A percentile compares a stretch with the other conserved stretches of the same genome.
Conservation (phyloP, 1,140 invertebrate species). For the Neelides sp. region DNA sequence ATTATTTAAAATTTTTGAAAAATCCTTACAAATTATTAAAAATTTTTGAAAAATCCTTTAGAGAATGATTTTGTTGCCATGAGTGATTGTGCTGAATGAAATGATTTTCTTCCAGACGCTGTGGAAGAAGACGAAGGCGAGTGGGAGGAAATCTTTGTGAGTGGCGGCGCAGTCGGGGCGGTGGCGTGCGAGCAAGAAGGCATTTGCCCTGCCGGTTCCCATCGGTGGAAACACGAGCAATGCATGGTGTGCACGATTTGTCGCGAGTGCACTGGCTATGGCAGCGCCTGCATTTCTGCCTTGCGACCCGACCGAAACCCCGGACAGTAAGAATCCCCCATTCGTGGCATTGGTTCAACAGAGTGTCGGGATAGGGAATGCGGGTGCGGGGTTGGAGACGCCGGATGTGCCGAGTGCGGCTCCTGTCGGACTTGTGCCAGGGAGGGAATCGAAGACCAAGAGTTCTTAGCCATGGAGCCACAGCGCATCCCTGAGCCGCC, state of each 20-base stretch:
- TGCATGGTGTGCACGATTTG: constrained; percentile 85
- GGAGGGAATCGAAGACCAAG: constrained; percentile 47
- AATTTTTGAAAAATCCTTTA: too few species aligned
- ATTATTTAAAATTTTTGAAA: too few species aligned
- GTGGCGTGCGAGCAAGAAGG: constrained; percentile 37
- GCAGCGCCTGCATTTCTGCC: constrained; percentile 66
- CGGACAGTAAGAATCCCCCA: constrained; percentile 59
- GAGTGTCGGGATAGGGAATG: constrained; percentile 68
- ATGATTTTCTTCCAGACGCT: too few species aligned
- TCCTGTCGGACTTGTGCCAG: constrained; percentile 75
- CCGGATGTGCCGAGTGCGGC: constrained; percentile 82
- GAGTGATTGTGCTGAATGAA: too few species aligned
- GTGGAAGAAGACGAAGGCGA: constrained; percentile 49
- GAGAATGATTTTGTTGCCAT: too few species aligned
- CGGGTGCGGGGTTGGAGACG: constrained; percentile 88
- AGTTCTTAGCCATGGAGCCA: constrained; percentile 24
- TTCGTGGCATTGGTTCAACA: too few species aligned
- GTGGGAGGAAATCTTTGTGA: constrained; percentile 41
- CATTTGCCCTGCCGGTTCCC: constrained; percentile 54
- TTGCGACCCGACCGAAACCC: constrained; percentile 64
- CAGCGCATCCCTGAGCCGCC: constrained; percentile 12
- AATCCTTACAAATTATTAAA: too few species aligned
- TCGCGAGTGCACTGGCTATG: constrained; percentile 87
- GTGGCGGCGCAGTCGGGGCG: constrained; percentile 31
- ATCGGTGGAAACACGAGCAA: constrained; percentile 66